Evolutionary conservation across 1,140 invertebrate species (phyloP).

Genomic region (Probaryconus sp.): DNA sequence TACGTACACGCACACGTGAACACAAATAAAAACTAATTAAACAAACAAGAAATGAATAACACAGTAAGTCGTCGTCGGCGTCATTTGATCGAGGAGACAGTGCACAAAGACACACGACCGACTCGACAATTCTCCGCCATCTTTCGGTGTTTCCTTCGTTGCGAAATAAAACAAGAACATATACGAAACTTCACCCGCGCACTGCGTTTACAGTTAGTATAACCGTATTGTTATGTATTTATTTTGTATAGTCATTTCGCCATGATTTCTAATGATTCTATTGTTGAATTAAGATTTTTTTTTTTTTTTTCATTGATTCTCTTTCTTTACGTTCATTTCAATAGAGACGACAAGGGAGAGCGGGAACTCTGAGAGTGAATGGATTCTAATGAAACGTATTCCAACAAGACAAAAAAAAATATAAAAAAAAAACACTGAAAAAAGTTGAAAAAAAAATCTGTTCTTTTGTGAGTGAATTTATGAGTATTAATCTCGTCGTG

Average conservation of each 20-base stretch:
- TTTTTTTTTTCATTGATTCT: constrained; percentile 24
- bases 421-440: constrained; percentile 10
- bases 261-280: constrained; percentile 58
- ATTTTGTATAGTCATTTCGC: constrained; percentile 75
- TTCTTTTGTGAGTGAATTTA: constrained; percentile 31
- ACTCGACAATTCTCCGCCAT: constrained; percentile 44
- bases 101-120: constrained; percentile 33
- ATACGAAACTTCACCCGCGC: constrained; percentile 25
- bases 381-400: constrained; percentile 18
- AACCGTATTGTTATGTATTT: constrained; percentile 71
- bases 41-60: background rate
- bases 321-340: constrained; percentile 24
- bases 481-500: constrained; percentile 41
- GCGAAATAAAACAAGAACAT: constrained; percentile 17
- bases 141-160: constrained; percentile 50
- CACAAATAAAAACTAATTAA: constrained; percentile 30
- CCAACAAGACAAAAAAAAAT: background rate
- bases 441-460: constrained; percentile 20
- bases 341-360: constrained; percentile 42
- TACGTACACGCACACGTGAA: constrained; percentile 46
- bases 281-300: constrained; percentile 20
- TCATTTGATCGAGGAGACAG: constrained; percentile 22
- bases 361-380: constrained; percentile 24
- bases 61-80: constrained; percentile 2
- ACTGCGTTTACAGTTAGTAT: constrained; percentile 51